Evolutionary conservation across 2,113 vertebrate genomes (phyloP), one percentile per base, ranked within the genome.

Genomic region (Nanorana parkeri): DNA sequence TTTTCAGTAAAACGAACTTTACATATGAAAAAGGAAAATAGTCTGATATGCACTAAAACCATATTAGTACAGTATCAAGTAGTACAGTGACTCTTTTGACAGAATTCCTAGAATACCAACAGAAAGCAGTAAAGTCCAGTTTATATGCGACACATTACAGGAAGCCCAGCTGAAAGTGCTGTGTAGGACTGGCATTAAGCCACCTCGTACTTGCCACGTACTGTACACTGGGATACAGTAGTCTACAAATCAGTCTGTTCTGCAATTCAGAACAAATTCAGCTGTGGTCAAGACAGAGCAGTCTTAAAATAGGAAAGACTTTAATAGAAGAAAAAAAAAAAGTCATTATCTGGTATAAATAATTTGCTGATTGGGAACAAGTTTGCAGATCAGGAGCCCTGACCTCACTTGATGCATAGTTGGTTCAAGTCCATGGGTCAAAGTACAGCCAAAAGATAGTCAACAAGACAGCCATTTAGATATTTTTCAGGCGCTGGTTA

Each of bases 101-200:
- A 36, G 29, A 60, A 75, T 61, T 75, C 72, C 72, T 75, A 41
- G n/a, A 75, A 58, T 61, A 29, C 56, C 72, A 60, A 55, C 72
- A 58, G 26, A 56, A 13, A 32, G 71, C 60, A 63, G 21, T 63
- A 63, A 23, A 24, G 16, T 58, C 17, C 16, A 58, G 17, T 0
- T 54, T 15, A 20, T 36, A 54, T 55, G 24, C 69, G 20, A 28
- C 68, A 55, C 17, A 72, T n/a, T n/a, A n/a, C n/a, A n/a, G 69
- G 69, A 52, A 29, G 71, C 28, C 54, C 71, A n/a, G 69, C 26
- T 32, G 54, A 4, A 56, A 28, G 20, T 20, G 54, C 19, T 21
- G 54, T 58, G 72, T 47, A 54, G n/a, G 24, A 54, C 13, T 71
- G 68, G 72, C 10, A 10, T 54, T 0, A 75, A 4, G 24, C 72